Conservation (phyloP, 2,888 invertebrate genomes). For the Athrips mouffetella region DNA sequence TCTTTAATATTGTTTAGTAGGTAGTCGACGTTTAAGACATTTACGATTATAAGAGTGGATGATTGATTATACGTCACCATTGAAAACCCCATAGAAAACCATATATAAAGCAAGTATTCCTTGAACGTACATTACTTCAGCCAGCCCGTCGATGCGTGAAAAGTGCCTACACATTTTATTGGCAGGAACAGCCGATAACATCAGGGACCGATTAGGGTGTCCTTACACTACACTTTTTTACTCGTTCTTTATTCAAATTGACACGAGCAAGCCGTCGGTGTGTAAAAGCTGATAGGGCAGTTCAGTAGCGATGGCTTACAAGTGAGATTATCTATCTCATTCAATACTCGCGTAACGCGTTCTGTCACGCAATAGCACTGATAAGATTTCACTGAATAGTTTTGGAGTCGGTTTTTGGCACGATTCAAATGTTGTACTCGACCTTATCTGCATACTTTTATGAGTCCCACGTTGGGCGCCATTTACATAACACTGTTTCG, state of each 20-base stretch:
- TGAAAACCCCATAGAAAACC: too few species aligned
- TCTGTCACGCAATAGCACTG: slow-evolving; percentile 28
- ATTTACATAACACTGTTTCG: not conserved
- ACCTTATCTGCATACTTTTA: not conserved
- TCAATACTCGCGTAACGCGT: slow-evolving; percentile 45
- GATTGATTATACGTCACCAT: too few species aligned
- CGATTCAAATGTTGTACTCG: not conserved
- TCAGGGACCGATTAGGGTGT: slow-evolving; percentile 52
- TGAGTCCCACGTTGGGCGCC: not conserved
- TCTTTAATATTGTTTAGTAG: too few species aligned
- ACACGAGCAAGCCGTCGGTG: slow-evolving; percentile 50
- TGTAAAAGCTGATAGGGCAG: slow-evolving; percentile 59
- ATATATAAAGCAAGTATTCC: too few species aligned
- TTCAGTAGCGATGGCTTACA: slow-evolving; percentile 41
- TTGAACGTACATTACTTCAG: too few species aligned
- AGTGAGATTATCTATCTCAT: slow-evolving; percentile 39
- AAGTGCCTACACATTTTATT: slow-evolving; percentile 44
- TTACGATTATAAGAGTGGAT: too few species aligned
- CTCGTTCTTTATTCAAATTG: slow-evolving; percentile 63
- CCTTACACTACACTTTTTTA: slow-evolving; percentile 58
- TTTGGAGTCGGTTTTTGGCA: not conserved
- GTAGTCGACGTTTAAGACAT: too few species aligned
- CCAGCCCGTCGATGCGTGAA: slow-evolving; percentile 44
- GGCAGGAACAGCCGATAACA: slow-evolving; percentile 49
- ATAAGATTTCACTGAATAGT: slow-evolving; percentile 2